Evolutionary conservation across 2,888 invertebrate genomes (phyloP).

Genomic region (Euproctis similis): DNA sequence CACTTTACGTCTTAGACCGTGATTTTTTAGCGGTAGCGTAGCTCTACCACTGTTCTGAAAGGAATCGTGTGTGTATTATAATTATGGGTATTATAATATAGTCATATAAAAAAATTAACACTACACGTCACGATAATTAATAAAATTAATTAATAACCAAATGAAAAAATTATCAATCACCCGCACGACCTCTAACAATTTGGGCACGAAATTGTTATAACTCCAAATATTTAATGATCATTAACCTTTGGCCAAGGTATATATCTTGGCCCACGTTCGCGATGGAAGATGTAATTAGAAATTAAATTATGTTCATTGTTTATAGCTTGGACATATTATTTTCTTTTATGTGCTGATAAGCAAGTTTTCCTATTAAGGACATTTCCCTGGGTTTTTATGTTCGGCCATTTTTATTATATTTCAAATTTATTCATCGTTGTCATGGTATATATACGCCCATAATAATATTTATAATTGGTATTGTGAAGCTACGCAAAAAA

Average conservation of each 20-base stretch:
- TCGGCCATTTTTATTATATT: constrained; percentile 21
- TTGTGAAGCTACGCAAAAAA: too few species aligned
- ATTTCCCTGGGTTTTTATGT: constrained; percentile 20
- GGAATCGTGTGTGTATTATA: too few species aligned
- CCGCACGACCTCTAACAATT: not conserved
- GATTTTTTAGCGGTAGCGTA: too few species aligned
- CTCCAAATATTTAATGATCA: constrained; percentile 9
- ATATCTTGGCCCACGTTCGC: constrained; percentile 14
- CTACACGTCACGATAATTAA: too few species aligned
- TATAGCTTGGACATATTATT: constrained; percentile 20
- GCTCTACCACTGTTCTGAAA: too few species aligned
- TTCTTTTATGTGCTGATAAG: constrained; percentile 26
- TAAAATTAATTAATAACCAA: too few species aligned
- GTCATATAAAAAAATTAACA: too few species aligned
- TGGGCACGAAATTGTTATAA: not conserved
- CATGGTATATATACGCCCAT: constrained; percentile 26
- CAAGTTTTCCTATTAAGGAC: constrained; percentile 20
- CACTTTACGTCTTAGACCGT: too few species aligned
- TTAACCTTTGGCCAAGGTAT: too few species aligned
- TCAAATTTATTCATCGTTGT: constrained; percentile 23
- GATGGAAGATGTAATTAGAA: constrained; percentile 26
- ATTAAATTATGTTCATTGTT: constrained; percentile 16
- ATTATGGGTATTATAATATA: too few species aligned
- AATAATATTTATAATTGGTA: too few species aligned
- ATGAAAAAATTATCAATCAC: too few species aligned